Evolutionary conservation across 2,113 vertebrate genomes (phyloP).

Genomic region (Trochalopteron elliotii): DNA sequence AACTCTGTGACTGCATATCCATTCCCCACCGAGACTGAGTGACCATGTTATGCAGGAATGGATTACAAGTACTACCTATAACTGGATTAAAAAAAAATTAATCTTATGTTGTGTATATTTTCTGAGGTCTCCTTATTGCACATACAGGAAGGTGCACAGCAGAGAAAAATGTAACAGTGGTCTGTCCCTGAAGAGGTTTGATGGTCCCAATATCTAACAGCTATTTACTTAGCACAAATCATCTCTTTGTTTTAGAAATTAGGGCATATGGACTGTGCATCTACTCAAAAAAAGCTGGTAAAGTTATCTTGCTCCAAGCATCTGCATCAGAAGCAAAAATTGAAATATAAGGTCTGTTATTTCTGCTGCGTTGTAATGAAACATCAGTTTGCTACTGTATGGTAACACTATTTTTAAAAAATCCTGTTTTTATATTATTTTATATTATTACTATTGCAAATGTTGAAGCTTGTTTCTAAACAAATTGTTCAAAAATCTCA

Average conservation of each 20-base stretch:
- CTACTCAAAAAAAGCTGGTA: neutral
- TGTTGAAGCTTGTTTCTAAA: neutral
- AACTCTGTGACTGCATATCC: neutral
- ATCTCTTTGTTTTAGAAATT: neutral
- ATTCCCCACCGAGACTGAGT: neutral
- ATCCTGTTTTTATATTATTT: accelerated
- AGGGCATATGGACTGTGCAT: neutral
- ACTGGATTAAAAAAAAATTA: neutral
- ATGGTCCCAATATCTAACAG: neutral
- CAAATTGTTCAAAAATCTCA: neutral
- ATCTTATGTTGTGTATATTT: neutral
- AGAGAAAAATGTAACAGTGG: neutral
- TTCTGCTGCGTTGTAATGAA: neutral
- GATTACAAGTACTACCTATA: neutral
- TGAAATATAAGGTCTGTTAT: neutral
- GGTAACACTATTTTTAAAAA: neutral
- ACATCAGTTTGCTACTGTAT: neutral
- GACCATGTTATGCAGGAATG: accelerated
- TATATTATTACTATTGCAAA: neutral
- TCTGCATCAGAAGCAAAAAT: neutral
- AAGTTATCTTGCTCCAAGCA: neutral
- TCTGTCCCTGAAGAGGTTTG: neutral
- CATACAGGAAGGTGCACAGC: neutral
- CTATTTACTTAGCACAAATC: neutral
- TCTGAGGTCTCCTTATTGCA: neutral